Percentiles rank a stretch among this genome's conserved stretches.
Evolutionary conservation across 2,888 invertebrate species (phyloP).

Genomic region (Podotricha telesiphe): DNA sequence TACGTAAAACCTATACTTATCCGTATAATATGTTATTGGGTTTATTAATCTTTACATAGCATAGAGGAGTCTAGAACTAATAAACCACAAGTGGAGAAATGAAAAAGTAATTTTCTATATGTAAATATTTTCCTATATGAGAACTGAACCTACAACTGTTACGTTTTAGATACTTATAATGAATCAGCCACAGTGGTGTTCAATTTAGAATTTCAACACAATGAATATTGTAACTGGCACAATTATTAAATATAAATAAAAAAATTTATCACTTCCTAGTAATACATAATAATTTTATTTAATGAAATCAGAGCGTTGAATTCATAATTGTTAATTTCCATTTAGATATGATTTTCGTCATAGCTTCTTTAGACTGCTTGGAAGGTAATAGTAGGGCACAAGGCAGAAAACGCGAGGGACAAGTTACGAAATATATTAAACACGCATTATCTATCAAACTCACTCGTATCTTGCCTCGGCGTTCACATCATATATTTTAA

Average conservation of each 20-base stretch:
- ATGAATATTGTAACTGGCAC: background rate
- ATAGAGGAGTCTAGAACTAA: too few species aligned
- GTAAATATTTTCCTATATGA: too few species aligned
- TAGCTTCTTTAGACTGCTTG: background rate
- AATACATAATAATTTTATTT: background rate
- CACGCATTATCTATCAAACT: conserved; percentile 54
- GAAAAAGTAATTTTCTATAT: too few species aligned
- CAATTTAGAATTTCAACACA: conserved; percentile 1
- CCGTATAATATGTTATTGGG: too few species aligned
- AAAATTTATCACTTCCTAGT: background rate
- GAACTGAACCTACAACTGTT: too few species aligned
- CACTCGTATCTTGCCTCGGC: conserved; percentile 40
- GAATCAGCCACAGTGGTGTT: too few species aligned
- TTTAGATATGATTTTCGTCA: background rate
- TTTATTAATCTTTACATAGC: too few species aligned
- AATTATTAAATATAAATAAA: background rate
- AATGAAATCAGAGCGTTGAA: background rate
- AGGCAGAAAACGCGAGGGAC: conserved; percentile 74
- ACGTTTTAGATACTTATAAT: too few species aligned
- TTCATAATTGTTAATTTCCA: background rate
- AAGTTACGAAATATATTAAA: conserved; percentile 70
- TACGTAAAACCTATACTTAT: too few species aligned
- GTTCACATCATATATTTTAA: background rate
- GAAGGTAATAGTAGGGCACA: conserved; percentile 43
- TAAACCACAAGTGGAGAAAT: too few species aligned